Conservation (phyloP, 2,888 invertebrate genomes). For the Drosophila atroscutellata region DNA sequence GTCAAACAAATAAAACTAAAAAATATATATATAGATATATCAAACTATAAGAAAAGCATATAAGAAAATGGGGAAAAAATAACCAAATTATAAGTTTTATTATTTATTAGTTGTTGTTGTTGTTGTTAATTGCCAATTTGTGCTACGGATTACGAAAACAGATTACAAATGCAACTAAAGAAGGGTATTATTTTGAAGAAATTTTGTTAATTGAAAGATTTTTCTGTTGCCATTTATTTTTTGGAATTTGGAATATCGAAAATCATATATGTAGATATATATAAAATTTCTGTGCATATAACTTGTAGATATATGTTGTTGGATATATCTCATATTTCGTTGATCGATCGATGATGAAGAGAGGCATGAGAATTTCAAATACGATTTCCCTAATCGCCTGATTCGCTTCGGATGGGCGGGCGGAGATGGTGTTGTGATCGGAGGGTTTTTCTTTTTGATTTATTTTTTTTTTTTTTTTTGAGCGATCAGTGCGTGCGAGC, state of each 20-base stretch:
- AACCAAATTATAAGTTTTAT: constrained; percentile 20
- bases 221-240: constrained; percentile 21
- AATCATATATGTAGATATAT: constrained; percentile 31
- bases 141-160: constrained; percentile 57
- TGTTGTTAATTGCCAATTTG: constrained; percentile 73
- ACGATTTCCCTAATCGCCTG: constrained; percentile 82
- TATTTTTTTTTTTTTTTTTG: constrained; percentile 1
- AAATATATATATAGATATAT: background rate
- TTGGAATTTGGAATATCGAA: constrained; percentile 55
- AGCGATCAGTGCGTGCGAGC: constrained; percentile 46
- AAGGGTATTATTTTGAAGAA: constrained; percentile 14
- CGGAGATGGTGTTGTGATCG: constrained; percentile 47
- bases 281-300: constrained; percentile 21
- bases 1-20: constrained; percentile 26
- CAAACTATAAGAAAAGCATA: constrained; percentile 29
- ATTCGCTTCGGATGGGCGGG: constrained; percentile 39
- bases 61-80: constrained; percentile 9
- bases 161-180: constrained; percentile 45
- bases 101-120: constrained; percentile 24
- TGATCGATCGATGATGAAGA: constrained; percentile 43
- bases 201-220: constrained; percentile 13
- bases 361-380: constrained; percentile 29
- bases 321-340: constrained; percentile 15
- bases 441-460: background rate
- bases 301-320: constrained; percentile 19